phyloP scores from a whole-genome alignment of 35 echinoderm and acorn worm genomes.

The Nesometra sesokonis region DNA sequence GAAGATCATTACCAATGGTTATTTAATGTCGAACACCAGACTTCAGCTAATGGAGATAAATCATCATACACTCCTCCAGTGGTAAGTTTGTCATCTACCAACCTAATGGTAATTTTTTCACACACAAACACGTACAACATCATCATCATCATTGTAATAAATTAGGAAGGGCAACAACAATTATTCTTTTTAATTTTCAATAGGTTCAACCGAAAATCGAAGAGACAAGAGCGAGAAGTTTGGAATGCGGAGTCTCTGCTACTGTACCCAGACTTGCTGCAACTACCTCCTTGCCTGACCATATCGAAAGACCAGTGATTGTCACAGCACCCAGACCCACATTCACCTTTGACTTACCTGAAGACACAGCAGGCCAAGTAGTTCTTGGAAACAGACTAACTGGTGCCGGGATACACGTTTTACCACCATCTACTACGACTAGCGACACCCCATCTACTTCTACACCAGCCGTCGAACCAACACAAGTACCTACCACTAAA shows the following conservation, averaged over 20 bases:
- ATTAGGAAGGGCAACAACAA: background rate
- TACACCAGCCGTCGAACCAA: too few species aligned
- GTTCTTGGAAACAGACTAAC: background rate
- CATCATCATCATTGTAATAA: background rate
- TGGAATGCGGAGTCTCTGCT: background rate
- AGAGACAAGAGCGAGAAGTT: background rate
- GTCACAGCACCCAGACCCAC: background rate
- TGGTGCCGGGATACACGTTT: too few species aligned
- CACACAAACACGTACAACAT: background rate
- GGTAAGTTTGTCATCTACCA: conserved; percentile 6
- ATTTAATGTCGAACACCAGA: background rate
- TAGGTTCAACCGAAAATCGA: background rate
- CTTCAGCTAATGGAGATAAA: conserved; percentile 49
- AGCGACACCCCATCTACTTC: too few species aligned
- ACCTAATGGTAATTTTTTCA: background rate
- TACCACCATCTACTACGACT: too few species aligned
- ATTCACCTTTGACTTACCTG: background rate
- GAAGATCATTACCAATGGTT: background rate
- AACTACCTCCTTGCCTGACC: background rate
- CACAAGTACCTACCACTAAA: background rate
- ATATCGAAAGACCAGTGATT: background rate
- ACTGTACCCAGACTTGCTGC: background rate
- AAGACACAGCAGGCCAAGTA: background rate
- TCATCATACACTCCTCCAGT: conserved; percentile 22
- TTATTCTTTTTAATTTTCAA: background rate